Evolutionary conservation across 2,797 vertebrate genomes (phyloP).

Genomic region (Falco biarmicus): DNA sequence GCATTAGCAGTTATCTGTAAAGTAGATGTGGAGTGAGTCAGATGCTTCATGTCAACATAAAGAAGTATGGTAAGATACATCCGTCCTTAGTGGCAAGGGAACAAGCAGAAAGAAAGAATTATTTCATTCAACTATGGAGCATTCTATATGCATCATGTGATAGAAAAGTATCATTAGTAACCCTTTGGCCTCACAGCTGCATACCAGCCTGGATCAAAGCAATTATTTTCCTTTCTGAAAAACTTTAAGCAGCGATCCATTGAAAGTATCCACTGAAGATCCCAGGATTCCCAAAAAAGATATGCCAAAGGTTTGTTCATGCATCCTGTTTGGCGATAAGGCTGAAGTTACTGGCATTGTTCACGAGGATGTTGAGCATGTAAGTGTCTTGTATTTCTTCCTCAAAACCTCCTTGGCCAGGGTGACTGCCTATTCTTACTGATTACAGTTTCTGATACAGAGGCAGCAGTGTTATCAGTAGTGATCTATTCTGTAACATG

Average conservation of each 20-base stretch:
- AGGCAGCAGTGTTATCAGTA: neutral
- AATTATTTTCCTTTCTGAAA: neutral
- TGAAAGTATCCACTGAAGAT: neutral
- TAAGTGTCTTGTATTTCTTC: neutral
- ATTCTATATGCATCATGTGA: accelerated
- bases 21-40: neutral
- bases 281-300: neutral
- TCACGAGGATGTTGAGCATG: neutral
- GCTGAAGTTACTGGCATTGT: neutral
- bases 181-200: neutral
- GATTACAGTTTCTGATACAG: neutral
- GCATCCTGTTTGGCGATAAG: neutral
- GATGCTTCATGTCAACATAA: neutral
- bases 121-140: neutral
- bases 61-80: neutral
- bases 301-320: neutral
- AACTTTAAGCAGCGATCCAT: neutral
- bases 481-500: neutral
- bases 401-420: neutral
- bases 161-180: neutral
- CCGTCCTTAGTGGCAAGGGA: neutral
- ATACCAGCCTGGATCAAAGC: neutral
- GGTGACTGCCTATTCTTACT: neutral
- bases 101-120: neutral
- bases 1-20: neutral